Evolutionary conservation across 1,140 invertebrate genomes (phyloP).

Genomic region (Drosophila repletoides): DNA sequence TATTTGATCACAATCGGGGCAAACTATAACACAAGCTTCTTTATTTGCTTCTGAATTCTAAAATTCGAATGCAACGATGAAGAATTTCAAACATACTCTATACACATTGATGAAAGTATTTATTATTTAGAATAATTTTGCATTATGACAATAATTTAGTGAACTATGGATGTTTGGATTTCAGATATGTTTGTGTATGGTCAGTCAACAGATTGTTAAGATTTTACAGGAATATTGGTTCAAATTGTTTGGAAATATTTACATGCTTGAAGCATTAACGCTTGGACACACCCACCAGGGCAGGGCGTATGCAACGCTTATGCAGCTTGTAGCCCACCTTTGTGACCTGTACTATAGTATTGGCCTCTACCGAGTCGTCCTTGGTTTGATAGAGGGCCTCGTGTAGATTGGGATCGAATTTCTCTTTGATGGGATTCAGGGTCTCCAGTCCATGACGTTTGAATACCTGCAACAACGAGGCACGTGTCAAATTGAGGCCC

Average conservation of each 20-base stretch:
- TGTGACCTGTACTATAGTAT: constrained; percentile 94
- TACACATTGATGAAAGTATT: too few species aligned
- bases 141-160: constrained; percentile 14
- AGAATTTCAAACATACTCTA: too few species aligned
- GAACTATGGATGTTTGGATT: background rate
- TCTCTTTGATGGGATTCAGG: constrained; percentile 94
- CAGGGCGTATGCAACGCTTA: constrained; percentile 95
- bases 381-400: constrained; percentile 97
- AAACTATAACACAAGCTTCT: too few species aligned
- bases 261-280: constrained; percentile 31
- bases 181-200: background rate
- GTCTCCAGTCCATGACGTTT: constrained; percentile 92
- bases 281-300: constrained; percentile 97
- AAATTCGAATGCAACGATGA: too few species aligned
- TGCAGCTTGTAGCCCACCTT: constrained; percentile 98
- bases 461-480: constrained; percentile 93
- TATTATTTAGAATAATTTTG: constrained; percentile 11
- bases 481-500: constrained; percentile 95
- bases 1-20: too few species aligned
- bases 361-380: constrained; percentile 90
- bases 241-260: too few species aligned
- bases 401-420: constrained; percentile 98
- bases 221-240: too few species aligned
- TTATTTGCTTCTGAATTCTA: background rate
- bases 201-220: too few species aligned